phyloP scores from a whole-genome alignment of 2,888 invertebrate genomes.

The Leptarthrus brevirostris region DNA sequence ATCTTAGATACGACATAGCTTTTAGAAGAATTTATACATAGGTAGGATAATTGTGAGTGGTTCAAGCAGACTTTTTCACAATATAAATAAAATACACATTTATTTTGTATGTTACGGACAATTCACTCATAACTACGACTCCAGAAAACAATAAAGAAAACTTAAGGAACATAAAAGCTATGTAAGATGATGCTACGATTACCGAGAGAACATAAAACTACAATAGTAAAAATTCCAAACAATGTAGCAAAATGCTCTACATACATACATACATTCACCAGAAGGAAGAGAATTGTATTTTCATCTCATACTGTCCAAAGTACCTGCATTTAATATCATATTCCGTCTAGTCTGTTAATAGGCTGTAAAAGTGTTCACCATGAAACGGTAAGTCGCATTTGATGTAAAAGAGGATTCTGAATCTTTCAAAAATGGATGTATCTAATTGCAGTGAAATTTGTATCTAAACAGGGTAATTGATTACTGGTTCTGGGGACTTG shows the following conservation, averaged over 20 bases:
- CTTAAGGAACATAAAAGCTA: background rate
- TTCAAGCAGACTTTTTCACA: background rate
- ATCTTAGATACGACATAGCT: background rate
- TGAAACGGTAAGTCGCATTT: no score
- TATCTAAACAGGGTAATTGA: no score
- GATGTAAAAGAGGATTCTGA: no score
- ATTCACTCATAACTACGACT: slow-evolving; percentile 17
- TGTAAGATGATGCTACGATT: slow-evolving; percentile 8
- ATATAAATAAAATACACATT: slow-evolving; percentile 14
- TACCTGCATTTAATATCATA: no score
- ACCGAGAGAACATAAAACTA: slow-evolving; percentile 14
- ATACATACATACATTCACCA: slow-evolving; percentile 19
- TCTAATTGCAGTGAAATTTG: no score
- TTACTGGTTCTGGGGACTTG: no score
- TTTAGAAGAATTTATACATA: background rate
- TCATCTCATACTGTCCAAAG: slow-evolving; percentile 23
- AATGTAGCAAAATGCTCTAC: slow-evolving; percentile 28
- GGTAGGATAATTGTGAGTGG: background rate
- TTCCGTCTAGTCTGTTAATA: no score
- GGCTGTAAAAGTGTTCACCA: no score
- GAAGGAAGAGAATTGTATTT: background rate
- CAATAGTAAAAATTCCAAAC: slow-evolving; percentile 21
- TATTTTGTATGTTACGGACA: slow-evolving; percentile 11
- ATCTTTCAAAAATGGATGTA: no score
- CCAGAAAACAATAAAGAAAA: slow-evolving; percentile 10